phyloP scores from a whole-genome alignment of 2,797 vertebrate genomes.

The Merluccius polli region DNA sequence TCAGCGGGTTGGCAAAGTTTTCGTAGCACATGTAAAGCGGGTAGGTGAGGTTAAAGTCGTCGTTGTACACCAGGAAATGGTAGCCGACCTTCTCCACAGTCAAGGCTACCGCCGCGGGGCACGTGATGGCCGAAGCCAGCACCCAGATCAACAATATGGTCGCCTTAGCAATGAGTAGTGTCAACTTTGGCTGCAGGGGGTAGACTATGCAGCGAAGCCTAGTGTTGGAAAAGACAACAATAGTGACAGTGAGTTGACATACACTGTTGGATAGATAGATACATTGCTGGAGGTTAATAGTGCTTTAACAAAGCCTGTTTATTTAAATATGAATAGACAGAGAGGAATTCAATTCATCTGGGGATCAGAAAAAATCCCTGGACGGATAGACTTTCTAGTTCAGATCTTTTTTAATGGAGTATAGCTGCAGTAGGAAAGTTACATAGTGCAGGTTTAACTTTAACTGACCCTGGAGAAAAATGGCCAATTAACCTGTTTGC shows the following conservation, averaged over 20 bases:
- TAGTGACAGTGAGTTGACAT: too few relatives aligned
- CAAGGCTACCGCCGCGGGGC: constrained; percentile 70
- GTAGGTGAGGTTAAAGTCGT: constrained; percentile 64
- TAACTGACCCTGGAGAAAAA: not conserved
- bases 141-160: constrained; percentile 75
- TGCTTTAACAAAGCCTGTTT: too few relatives aligned
- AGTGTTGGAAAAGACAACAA: constrained; percentile 5
- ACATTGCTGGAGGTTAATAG: too few relatives aligned
- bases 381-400: too few relatives aligned
- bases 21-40: constrained; percentile 76
- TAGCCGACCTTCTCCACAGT: constrained; percentile 67
- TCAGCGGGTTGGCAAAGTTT: constrained; percentile 70
- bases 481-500: not conserved
- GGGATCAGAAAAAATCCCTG: too few relatives aligned
- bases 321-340: too few relatives aligned
- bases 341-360: not conserved
- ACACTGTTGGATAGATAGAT: too few relatives aligned
- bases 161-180: constrained; percentile 67
- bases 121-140: constrained; percentile 72
- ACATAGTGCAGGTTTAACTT: not conserved
- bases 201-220: constrained; percentile 80
- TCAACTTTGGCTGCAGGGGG: constrained; percentile 75
- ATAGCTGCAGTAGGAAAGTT: not conserved
- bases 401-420: not conserved
- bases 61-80: constrained; percentile 68